Evolutionary conservation across 2,797 vertebrate species (phyloP), one percentile per base, ranked within the genome.

Genomic region (Babyrousa celebensis): DNA sequence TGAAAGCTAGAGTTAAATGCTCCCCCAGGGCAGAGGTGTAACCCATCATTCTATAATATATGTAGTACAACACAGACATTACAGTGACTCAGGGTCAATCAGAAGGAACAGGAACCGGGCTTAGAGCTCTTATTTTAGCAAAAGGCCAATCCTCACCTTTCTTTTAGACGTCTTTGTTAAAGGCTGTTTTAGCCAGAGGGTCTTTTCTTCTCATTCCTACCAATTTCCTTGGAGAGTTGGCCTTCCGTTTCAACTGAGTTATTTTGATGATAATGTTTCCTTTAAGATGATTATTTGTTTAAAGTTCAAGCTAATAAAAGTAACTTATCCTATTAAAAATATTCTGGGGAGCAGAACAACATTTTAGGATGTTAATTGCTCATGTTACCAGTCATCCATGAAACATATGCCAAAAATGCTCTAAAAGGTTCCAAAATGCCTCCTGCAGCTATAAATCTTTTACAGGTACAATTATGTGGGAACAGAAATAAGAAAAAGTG

Each of bases 391-490:
- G 96, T 94, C 98, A 97, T 97, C 98, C 97, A 96, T 98, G 96
- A 98, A 98, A 97, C 96, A 98, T 97, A 98, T 93, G 95, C 94
- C 94, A 89, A 98, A 98, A 98, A 98, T 92, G 85, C 70, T 97
- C 95, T 95, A 94, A 98, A 98, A 97, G 97, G 96, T 98, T 98
- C 91, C 98, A 98, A 98, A 99, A 97, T 98, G 98, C 98, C 98
- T 99, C 98, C 98, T 97, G 96, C 98, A 98, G 98, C 98, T 97
- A 99, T 99, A 98, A 98, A 99, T 99, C 99, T 99, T 99, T 99
- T 98, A 99, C 98, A 98, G 99, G 99, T 98, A 98, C 98, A 98
- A 98, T 99, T 98, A 99, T 96, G 95, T 97, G 97, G 98, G 96
- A 99, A 98, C 96, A 98, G 96, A 97, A 98, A 98, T 96, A 97